Percentiles rank a stretch among this genome's conserved stretches.
phyloP scores from a whole-genome alignment of 2,797 vertebrate species.

The Gobio occitaniae region DNA sequence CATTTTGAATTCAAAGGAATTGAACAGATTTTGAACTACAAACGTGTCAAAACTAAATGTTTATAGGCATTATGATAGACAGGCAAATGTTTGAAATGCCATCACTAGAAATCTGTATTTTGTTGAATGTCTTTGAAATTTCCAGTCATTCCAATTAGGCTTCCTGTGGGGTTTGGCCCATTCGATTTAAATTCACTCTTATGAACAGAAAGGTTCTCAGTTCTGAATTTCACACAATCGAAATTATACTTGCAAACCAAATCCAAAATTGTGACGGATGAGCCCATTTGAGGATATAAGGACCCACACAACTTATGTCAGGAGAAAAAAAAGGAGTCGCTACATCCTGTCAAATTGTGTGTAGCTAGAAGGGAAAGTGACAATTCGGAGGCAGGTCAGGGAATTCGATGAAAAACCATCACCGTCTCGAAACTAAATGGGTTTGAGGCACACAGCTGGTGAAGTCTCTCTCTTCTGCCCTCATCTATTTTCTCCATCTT shows the following conservation, averaged over 20 bases:
- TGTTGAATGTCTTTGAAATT: neutral
- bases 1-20: neutral
- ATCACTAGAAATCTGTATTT: neutral
- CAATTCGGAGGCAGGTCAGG: constrained; percentile 30
- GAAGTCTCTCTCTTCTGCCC: constrained; percentile 42
- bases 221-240: neutral
- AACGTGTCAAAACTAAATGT: neutral
- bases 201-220: neutral
- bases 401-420: constrained; percentile 54
- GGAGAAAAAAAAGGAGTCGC: constrained; percentile 39
- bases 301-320: constrained; percentile 36
- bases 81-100: neutral
- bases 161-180: neutral
- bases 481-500: constrained; percentile 52
- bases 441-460: constrained; percentile 58
- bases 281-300: neutral
- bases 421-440: constrained; percentile 57
- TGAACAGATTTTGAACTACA: neutral
- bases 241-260: neutral
- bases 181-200: neutral
- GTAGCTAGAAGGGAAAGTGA: constrained; percentile 54
- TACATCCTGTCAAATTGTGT: constrained; percentile 50
- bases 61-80: neutral
- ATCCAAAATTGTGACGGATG: neutral
- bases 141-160: neutral